phyloP scores from a whole-genome alignment of 2,113 vertebrate species.

The Addax nasomaculatus region DNA sequence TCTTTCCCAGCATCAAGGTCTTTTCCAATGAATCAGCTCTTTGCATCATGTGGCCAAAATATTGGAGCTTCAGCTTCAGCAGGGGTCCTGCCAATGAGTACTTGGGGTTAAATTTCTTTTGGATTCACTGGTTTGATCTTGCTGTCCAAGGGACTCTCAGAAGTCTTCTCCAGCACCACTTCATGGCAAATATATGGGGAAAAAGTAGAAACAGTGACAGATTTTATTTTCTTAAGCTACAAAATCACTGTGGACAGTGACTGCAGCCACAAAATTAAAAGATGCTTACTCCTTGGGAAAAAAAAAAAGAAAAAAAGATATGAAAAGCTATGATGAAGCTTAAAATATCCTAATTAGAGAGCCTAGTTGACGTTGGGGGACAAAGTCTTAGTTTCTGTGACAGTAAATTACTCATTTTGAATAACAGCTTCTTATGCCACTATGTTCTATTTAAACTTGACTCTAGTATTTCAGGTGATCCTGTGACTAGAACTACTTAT shows the following conservation, averaged over 20 bases:
- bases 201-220: background rate
- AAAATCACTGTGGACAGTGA: background rate
- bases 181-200: background rate
- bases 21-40: background rate
- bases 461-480: background rate
- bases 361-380: background rate
- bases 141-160: background rate
- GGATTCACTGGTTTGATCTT: background rate
- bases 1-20: background rate
- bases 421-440: background rate
- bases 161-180: background rate
- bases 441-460: background rate
- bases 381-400: background rate
- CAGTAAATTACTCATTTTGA: background rate
- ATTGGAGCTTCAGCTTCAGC: background rate
- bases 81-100: background rate
- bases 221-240: background rate
- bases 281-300: background rate
- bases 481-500: background rate
- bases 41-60: rapidly evolving
- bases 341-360: background rate
- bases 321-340: background rate
- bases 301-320: background rate
- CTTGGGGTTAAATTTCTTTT: background rate
- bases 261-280: background rate